Evolutionary conservation across 2,797 vertebrate species (phyloP).

Genomic region (Masticophis lateralis): DNA sequence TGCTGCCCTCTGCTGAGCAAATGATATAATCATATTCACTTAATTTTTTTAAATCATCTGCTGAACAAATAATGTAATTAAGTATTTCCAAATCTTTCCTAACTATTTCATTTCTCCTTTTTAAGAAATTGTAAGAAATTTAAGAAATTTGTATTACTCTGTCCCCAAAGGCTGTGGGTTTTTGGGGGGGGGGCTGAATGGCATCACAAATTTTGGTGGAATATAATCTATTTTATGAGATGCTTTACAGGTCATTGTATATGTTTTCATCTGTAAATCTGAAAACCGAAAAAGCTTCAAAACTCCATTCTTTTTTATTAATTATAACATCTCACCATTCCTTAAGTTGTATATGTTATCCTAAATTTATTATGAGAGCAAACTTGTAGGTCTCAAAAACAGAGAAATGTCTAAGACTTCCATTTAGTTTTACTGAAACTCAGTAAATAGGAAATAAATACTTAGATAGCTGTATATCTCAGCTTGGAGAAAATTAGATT

Average conservation of each 20-base stretch:
- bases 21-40: not conserved
- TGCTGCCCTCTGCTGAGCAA: not conserved
- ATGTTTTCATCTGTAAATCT: not conserved
- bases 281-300: not conserved
- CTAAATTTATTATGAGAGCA: not conserved
- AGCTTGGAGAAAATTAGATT: not conserved
- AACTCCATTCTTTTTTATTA: not conserved
- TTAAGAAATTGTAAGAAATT: not conserved
- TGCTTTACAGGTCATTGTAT: not conserved
- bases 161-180: too few relatives aligned
- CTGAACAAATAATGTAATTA: not conserved
- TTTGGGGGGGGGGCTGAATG: not conserved
- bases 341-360: not conserved
- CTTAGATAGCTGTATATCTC: not conserved
- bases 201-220: not conserved
- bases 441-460: not conserved
- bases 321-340: not conserved
- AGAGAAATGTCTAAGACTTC: not conserved
- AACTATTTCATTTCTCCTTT: not conserved
- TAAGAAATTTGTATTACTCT: not conserved
- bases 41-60: not conserved
- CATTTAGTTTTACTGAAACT: not conserved
- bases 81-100: not conserved
- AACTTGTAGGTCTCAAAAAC: not conserved
- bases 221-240: not conserved